Percentiles rank a stretch among this genome's conserved stretches.
Conservation (phyloP, 2,797 vertebrate species). For the Phaenicophaeus curvirostris region DNA sequence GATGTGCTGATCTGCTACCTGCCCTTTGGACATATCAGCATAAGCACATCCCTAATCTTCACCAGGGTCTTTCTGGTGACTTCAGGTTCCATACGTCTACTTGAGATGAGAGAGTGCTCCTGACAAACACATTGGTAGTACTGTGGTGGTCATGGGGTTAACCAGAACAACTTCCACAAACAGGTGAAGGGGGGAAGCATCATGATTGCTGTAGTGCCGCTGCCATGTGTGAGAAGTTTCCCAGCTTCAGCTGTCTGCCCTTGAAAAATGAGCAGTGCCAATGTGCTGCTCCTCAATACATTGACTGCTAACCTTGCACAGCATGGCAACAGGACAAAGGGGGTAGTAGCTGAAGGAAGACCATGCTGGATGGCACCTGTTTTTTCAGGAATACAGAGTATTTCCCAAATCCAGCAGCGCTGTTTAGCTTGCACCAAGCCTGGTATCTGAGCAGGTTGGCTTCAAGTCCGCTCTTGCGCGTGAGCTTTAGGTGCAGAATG, state of each 20-base stretch:
- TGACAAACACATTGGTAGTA: neutral
- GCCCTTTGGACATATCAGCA: neutral
- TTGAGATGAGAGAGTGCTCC: neutral
- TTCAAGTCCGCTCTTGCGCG: fast-evolving
- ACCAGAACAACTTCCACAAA: neutral
- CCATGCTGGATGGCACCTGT: fast-evolving
- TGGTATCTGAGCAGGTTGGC: neutral
- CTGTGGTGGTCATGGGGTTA: neutral
- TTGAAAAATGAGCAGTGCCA: neutral
- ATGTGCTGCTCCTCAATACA: fast-evolving
- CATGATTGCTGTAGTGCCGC: neutral
- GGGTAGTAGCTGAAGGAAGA: neutral
- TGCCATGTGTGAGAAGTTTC: fast-evolving
- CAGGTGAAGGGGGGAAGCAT: neutral
- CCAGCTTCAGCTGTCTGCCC: neutral
- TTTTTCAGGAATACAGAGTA: neutral
- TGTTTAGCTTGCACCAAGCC: neutral
- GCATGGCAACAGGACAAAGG: fast-evolving
- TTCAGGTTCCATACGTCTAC: neutral
- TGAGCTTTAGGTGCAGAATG: neutral
- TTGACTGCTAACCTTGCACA: fast-evolving
- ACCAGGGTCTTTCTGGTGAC: neutral
- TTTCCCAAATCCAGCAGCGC: neutral
- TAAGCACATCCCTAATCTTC: neutral
- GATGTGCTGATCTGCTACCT: neutral